A percentile compares a stretch with the other conserved stretches of the same genome.
Evolutionary conservation across 92 coral and sea anemone species (phyloP).

Genomic region (Bergia sp.): DNA sequence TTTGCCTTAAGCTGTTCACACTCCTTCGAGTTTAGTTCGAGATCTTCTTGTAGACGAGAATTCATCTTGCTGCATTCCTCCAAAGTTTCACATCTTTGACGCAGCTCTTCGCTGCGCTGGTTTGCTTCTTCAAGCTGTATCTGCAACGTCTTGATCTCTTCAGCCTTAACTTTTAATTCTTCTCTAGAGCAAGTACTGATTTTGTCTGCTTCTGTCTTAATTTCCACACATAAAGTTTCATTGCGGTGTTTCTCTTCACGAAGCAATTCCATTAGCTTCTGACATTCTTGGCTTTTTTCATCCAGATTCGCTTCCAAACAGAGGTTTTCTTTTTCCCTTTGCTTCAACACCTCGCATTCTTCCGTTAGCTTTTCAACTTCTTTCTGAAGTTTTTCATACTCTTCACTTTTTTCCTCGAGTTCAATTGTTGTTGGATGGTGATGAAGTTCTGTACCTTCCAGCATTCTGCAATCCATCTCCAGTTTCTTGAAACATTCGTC

Average conservation of each 20-base stretch:
- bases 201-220: background rate
- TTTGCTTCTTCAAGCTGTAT: conserved; percentile 10
- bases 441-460: background rate
- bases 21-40: background rate
- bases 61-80: conserved; percentile 3
- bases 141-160: conserved; percentile 28
- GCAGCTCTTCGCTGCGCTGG: conserved; percentile 38
- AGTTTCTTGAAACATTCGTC: background rate
- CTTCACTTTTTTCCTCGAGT: conserved; percentile 48
- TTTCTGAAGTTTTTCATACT: conserved; percentile 32
- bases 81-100: conserved; percentile 7
- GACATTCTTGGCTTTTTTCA: background rate
- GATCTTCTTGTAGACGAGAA: background rate
- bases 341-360: conserved; percentile 12
- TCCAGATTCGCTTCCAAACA: background rate
- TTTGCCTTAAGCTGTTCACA: background rate
- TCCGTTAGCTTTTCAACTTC: conserved; percentile 15
- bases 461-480: background rate
- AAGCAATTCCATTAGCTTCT: background rate
- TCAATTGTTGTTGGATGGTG: conserved; percentile 5
- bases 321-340: background rate
- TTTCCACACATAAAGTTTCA: background rate
- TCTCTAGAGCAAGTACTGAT: background rate
- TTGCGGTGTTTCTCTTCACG: background rate
- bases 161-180: background rate